Evolutionary conservation across 2,113 vertebrate genomes (phyloP), one percentile per base, ranked within the genome.

Genomic region (Hemicordylus capensis): DNA sequence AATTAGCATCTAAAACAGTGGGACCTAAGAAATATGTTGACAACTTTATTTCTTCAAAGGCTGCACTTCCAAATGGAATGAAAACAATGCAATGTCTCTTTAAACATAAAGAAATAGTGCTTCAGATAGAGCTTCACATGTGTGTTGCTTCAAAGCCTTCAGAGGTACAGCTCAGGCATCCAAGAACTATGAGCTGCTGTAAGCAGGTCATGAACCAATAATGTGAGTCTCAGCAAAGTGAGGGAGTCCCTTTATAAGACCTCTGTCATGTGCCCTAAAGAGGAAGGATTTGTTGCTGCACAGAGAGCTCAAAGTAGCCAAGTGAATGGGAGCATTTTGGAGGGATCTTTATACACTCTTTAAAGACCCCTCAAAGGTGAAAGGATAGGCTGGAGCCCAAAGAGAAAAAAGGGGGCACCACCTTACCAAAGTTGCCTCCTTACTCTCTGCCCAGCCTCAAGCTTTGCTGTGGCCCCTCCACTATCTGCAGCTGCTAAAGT

Each of bases 1-100:
- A 90, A 87, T 88, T 48, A 80, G 12, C 28, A 19, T 24, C 20
- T 75, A 61, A 84, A 91, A 80, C 48, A 87, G 1, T 31, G 14
- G 51, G 15, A 0, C 74, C 87, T 86, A 72, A 31, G 85, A 76
- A 69, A 15, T 81, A 76, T 81, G 88, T 76, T 91, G 20, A 75
- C 76, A 87, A 63, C 1, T 88, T 86, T 58, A 77, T 84, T 82
- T 82, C 56, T 37, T 44, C 26, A 44, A 59, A 72, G 39, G 9
- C 26, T 59, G 31, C 69, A 58, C 28, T n/a, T 19, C 28, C 15
- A 72, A 58, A 59, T 82, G 37, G 37, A 73, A 31, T 72, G 28
- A 72, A 67, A 26, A 82, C 51, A 34, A 56, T 39, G 26, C 37
- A 61, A 42, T 81, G 56, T 39, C 17, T 76, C 59, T 76, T 82